Conservation (phyloP, 2,888 invertebrate species). For the Cheiracanthium punctorium region DNA sequence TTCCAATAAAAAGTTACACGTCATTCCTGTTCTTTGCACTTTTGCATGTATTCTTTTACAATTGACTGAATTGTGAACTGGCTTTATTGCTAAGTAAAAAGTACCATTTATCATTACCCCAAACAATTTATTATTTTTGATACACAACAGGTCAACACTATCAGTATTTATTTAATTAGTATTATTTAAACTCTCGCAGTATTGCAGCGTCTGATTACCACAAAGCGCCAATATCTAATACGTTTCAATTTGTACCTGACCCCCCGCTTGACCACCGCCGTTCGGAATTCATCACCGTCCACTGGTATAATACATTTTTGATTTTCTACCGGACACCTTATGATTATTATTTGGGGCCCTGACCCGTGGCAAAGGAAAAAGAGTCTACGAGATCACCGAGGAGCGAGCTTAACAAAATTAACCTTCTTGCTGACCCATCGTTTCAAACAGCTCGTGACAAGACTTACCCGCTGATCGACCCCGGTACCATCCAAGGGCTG, state of each 20-base stretch:
- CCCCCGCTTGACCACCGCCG: conserved; percentile 21
- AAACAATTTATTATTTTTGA: no score
- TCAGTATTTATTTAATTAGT: no score
- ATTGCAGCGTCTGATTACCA: no score
- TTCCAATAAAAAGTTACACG: no score
- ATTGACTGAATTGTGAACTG: no score
- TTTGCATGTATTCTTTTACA: no score
- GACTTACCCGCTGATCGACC: conserved; percentile 48
- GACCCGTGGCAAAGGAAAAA: conserved; percentile 50
- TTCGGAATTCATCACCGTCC: conserved; percentile 51
- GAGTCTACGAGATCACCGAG: conserved; percentile 40
- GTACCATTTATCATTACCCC: no score
- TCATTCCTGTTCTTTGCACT: no score
- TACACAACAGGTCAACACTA: no score
- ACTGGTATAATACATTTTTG: conserved; percentile 42
- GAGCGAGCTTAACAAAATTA: conserved; percentile 61
- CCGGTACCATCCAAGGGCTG: conserved; percentile 36
- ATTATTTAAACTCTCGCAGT: no score
- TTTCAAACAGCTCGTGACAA: conserved; percentile 53
- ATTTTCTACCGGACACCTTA: conserved; percentile 46
- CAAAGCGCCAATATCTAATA: no score
- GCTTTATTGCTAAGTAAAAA: no score
- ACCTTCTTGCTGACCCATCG: conserved; percentile 36
- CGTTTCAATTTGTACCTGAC: conserved; percentile 18
- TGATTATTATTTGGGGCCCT: conserved; percentile 57